Conservation (phyloP, 2,888 invertebrate species). For the Brachyptera putata region DNA sequence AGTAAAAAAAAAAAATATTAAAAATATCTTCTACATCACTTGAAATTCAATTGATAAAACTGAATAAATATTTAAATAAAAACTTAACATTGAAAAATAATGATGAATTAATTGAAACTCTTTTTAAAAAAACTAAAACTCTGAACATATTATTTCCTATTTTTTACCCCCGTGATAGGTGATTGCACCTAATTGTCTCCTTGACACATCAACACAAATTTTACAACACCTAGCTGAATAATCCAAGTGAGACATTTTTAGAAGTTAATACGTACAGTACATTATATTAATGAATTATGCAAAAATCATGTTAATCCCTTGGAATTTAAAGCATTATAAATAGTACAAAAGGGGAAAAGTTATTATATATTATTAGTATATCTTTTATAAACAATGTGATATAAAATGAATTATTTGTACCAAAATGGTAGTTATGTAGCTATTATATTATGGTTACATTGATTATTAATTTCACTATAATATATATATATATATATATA, state of each 20-base stretch:
- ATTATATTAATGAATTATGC: slow-evolving; percentile 24
- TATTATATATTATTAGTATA: slow-evolving; percentile 29
- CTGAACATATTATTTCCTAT: too few species aligned
- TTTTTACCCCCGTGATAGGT: too few species aligned
- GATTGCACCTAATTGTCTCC: too few species aligned
- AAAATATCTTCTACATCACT: too few species aligned
- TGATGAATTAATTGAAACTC: slow-evolving; percentile 24
- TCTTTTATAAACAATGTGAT: slow-evolving; percentile 34
- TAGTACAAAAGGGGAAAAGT: slow-evolving; percentile 34
- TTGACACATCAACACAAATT: too few species aligned
- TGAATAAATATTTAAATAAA: too few species aligned
- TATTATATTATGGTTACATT: slow-evolving; percentile 15
- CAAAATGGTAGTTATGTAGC: slow-evolving; percentile 33
- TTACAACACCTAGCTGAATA: slow-evolving; percentile 30
- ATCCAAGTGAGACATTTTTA: slow-evolving; percentile 31
- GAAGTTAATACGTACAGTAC: slow-evolving; percentile 28
- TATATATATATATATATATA: too few species aligned
- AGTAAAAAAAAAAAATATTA: slow-evolving; percentile 13
- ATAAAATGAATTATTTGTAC: slow-evolving; percentile 36
- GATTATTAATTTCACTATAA: slow-evolving; percentile 28
- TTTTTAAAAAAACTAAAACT: too few species aligned
- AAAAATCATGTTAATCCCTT: slow-evolving; percentile 32
- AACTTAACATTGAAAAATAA: too few species aligned
- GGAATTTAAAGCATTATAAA: slow-evolving; percentile 36
- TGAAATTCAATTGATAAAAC: slow-evolving; percentile 34